These are phyloP conservation scores for Acromyrmex heyeri DNA, from an alignment of 1,140 invertebrate species.

Conservation along the genomic window DNA sequence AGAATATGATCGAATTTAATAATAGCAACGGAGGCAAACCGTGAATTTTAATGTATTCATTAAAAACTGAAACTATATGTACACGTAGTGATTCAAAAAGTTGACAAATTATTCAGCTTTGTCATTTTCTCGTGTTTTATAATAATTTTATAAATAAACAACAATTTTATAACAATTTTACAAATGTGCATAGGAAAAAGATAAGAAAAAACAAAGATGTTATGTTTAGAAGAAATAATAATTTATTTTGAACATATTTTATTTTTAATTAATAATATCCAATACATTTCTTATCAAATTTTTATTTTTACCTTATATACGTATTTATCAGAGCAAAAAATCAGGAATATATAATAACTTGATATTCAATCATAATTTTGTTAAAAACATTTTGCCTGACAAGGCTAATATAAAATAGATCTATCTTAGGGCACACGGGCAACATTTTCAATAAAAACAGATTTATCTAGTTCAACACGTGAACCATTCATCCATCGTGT, in stretches of 20 bases:
- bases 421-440: neutral
- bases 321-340: neutral
- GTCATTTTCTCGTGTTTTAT: neutral
- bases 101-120: neutral
- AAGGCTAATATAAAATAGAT: slow-evolving; percentile 27
- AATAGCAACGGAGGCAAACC: neutral
- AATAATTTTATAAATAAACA: neutral
- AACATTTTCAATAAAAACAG: slow-evolving; percentile 40
- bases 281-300: neutral
- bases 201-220: neutral
- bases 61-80: slow-evolving; percentile 1
- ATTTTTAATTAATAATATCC: neutral
- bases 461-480: slow-evolving; percentile 44
- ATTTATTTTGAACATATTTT: neutral
- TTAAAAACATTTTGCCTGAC: neutral
- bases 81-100: neutral
- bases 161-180: slow-evolving; percentile 4
- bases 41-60: neutral
- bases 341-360: neutral
- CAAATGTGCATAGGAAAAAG: neutral
- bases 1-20: neutral
- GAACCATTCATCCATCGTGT: slow-evolving; percentile 40
- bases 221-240: neutral
- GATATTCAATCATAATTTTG: slow-evolving; percentile 5
- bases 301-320: neutral